Percentiles rank a stretch among this genome's conserved stretches.
phyloP scores from a whole-genome alignment of 2,888 invertebrate species.

The Smittia sp. region DNA sequence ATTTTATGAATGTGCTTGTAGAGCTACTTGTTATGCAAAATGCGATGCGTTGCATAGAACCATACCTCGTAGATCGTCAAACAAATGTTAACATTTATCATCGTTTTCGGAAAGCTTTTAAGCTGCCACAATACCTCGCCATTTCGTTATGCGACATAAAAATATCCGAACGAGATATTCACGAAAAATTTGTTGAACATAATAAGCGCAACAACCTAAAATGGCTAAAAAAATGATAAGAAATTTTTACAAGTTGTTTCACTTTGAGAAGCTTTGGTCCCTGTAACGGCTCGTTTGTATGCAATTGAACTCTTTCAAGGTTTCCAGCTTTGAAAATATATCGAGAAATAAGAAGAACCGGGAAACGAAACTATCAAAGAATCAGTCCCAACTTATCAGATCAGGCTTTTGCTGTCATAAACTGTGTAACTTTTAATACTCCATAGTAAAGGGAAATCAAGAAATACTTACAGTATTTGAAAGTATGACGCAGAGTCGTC shows the following conservation, averaged over 20 bases:
- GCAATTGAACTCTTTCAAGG: slow-evolving; percentile 13
- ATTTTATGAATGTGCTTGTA: slow-evolving; percentile 35
- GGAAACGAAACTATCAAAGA: background rate
- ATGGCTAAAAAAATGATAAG: background rate
- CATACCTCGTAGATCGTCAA: background rate
- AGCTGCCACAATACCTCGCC: background rate
- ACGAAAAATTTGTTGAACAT: background rate
- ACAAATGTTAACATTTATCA: background rate
- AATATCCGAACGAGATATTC: background rate
- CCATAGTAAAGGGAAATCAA: no score
- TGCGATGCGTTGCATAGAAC: slow-evolving; percentile 1
- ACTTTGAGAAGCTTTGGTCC: background rate
- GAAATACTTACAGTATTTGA: no score
- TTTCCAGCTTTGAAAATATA: background rate
- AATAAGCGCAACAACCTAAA: background rate
- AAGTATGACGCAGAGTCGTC: no score
- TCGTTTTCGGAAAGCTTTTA: background rate
- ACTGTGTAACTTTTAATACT: no score
- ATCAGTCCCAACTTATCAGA: background rate
- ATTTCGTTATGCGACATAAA: background rate
- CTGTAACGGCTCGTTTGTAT: slow-evolving; percentile 15
- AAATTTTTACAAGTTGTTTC: background rate
- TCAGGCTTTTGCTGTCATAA: no score
- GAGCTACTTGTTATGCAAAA: slow-evolving; percentile 32
- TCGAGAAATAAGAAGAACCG: background rate